Percentiles rank a stretch among this genome's conserved stretches.
These are phyloP conservation scores for Pseudococcus viburni DNA, from an alignment of 2,888 invertebrate genomes.

Conservation along the genomic window DNA sequence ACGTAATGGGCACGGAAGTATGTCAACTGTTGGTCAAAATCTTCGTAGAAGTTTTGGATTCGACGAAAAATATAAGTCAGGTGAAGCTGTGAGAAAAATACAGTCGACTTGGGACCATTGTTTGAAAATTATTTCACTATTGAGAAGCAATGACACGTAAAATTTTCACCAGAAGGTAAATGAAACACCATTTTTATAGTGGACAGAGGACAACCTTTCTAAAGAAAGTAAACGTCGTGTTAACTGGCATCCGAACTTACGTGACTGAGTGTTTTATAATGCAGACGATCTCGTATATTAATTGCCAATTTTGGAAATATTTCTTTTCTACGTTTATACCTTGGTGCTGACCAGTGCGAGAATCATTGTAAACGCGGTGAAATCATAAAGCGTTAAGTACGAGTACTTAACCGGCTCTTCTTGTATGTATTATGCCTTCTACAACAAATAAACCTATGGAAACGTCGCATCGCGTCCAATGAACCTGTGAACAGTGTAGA, in stretches of 20 bases:
- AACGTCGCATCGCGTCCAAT: too few relatives aligned
- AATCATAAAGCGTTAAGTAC: conserved; percentile 4
- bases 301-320: conserved; percentile 23
- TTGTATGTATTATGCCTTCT: background rate
- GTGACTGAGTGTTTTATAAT: conserved; percentile 1
- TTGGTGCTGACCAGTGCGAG: background rate
- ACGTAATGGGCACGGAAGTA: background rate
- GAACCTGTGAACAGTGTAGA: background rate
- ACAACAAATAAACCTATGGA: background rate
- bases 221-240: conserved; percentile 14
- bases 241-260: background rate
- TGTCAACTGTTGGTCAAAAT: background rate
- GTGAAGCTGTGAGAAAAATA: background rate
- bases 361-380: background rate
- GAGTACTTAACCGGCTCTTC: background rate
- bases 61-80: background rate
- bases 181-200: background rate
- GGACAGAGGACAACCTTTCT: background rate
- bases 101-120: background rate
- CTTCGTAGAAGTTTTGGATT: background rate
- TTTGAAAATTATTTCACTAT: background rate
- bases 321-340: background rate
- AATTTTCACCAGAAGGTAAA: background rate
- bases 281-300: background rate
- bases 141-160: background rate